Percentiles rank a stretch among this genome's conserved stretches.
phyloP scores from a whole-genome alignment of 2,888 invertebrate genomes.

The Asteroscopus sphinx region DNA sequence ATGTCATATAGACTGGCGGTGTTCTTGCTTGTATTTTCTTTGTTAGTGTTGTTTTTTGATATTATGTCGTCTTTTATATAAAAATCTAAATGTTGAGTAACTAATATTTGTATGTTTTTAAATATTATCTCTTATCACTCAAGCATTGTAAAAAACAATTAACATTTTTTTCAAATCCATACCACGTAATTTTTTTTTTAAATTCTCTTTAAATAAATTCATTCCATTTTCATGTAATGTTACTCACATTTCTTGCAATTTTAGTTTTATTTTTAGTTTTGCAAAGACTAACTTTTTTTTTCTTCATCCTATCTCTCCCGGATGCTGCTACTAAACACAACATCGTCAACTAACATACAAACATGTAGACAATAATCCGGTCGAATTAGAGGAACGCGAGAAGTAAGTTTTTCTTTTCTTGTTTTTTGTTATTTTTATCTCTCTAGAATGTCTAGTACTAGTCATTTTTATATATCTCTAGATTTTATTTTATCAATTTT shows the following conservation, averaged over 20 bases:
- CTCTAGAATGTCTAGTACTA: conserved; percentile 54
- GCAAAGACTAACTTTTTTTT: conserved; percentile 69
- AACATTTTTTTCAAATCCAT: conserved; percentile 21
- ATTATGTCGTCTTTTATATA: conserved; percentile 41
- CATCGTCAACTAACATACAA: conserved; percentile 78
- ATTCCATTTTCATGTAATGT: conserved; percentile 23
- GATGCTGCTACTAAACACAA: conserved; percentile 86
- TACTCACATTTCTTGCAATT: conserved; percentile 30
- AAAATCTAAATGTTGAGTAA: conserved; percentile 49
- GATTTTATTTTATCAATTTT: conserved; percentile 30
- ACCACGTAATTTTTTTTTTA: conserved; percentile 7
- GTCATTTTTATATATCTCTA: conserved; percentile 44
- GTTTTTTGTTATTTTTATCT: conserved; percentile 45
- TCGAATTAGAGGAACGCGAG: conserved; percentile 95
- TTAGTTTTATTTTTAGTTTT: conserved; percentile 25
- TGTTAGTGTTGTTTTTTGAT: conserved; percentile 43
- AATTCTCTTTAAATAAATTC: conserved; percentile 7
- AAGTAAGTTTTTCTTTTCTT: conserved; percentile 92
- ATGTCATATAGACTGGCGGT: conserved; percentile 35
- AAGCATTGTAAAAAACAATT: conserved; percentile 40
- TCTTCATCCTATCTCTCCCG: conserved; percentile 72
- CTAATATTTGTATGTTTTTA: conserved; percentile 34
- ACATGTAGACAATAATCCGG: conserved; percentile 93
- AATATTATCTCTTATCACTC: conserved; percentile 25
- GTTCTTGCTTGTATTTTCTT: conserved; percentile 56